Evolutionary conservation across 2,113 vertebrate genomes (phyloP), one percentile per base, ranked within the genome.

Genomic region (Pseudopipra pipra): DNA sequence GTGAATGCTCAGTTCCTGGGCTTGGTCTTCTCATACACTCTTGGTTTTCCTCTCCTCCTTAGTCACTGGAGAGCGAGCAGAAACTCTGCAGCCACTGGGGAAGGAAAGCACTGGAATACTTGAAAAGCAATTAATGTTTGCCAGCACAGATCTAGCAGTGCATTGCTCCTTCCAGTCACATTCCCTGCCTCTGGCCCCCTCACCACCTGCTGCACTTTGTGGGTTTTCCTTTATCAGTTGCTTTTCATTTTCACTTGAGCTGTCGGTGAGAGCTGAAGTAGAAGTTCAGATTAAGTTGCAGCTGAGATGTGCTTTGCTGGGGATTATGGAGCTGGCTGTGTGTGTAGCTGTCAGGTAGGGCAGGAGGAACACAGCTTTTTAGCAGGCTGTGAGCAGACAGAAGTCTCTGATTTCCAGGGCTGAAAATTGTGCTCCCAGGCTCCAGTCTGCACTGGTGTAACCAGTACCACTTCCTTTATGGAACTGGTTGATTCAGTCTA

Each of bases 71-170:
- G 78, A 72, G 46, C 35, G 85, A 78, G 56, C 78, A 79, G 90
- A 72, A 90, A 75, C 84, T 81, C 83, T 5, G 6, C 75, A 83
- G 52, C 75, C 73, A 39, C 62, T 0, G 0, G 56, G 35, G 73
- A 91, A 66, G 51, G 71, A 87, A 85, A 78, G 58, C 71, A 58
- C 46, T 82, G 82, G 87, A 80, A 68, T 94, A 66, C 94, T 88
- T 87, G 89, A 92, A 94, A 96, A 90, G 56, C 86, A 91, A 87
- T 92, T 93, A 87, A 92, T 66, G 75, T 61, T 95, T 88, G 75
- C 75, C 56, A 71, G 41, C 63, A 16, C 65, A 33, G 35, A 33
- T 20, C 31, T 77, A 43, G 72, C 49, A 49, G 56, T 33, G 31
- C 41, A 33, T 63, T 84, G 63, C 74, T 85, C 35, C 94, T 92